Conservation (phyloP, 2,113 vertebrate genomes). For the Triplophysa tibetana region DNA sequence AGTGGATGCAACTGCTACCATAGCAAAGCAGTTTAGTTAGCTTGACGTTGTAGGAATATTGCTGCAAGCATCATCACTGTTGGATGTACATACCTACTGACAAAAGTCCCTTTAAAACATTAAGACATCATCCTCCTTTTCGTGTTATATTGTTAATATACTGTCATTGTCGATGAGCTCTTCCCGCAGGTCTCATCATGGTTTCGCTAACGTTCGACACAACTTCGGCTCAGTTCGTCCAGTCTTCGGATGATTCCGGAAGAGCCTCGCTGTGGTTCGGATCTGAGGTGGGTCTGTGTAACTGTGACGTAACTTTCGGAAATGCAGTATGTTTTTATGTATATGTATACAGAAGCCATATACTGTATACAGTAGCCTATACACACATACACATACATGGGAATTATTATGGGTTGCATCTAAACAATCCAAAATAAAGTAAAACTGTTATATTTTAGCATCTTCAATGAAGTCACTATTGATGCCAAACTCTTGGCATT, state of each 20-base stretch:
- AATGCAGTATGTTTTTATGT: not conserved
- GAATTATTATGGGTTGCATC: too few species aligned
- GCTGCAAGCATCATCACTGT: not conserved
- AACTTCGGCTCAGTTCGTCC: not conserved
- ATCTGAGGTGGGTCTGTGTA: not conserved
- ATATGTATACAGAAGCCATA: too few species aligned
- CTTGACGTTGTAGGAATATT: not conserved
- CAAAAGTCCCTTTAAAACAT: not conserved
- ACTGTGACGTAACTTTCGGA: not conserved
- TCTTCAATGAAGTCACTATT: too few species aligned
- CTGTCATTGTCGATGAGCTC: not conserved
- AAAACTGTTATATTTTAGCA: too few species aligned
- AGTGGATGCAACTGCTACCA: not conserved
- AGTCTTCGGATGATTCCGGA: not conserved
- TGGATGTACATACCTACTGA: conserved; percentile 14
- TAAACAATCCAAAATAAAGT: too few species aligned
- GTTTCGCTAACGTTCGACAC: not conserved
- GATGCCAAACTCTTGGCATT: too few species aligned
- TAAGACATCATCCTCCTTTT: conserved; percentile 6
- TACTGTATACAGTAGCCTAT: too few species aligned
- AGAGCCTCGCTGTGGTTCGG: not conserved
- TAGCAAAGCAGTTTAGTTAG: conserved; percentile 12
- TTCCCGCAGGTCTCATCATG: not conserved
- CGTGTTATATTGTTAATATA: not conserved
- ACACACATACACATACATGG: too few species aligned